Evolutionary conservation across 2,797 vertebrate genomes (phyloP), one percentile per base, ranked within the genome.

Genomic region (Phataginus tricuspis): DNA sequence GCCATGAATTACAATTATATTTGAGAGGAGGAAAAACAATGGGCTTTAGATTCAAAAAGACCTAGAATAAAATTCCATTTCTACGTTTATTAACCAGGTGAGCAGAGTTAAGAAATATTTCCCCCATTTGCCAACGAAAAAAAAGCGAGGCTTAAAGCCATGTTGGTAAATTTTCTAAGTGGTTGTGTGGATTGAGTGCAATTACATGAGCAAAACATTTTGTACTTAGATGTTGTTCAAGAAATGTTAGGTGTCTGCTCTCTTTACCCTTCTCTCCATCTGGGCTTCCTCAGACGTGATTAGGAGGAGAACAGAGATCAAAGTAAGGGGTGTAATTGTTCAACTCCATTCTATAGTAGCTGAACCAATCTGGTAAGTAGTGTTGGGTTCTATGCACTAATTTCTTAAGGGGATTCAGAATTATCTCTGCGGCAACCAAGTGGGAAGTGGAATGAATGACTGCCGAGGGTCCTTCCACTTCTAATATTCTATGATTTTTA

Each of bases 351-450:
- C 15, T n/a, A 23, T 57, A 86, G 8, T 29, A 89, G 8, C 53
- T 86, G 27, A 29, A 63, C 29, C 5, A 86, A 86, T 45, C 42
- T 63, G 29, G 8, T 51, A 64, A 68, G 89, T 21, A 66, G 21
- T 53, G 19, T 82, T 45, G 69, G 91, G 37, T 69, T 91, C 59
- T 89, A 3, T 31, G 15, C 19, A 86, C 23, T 94, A 23, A 64
- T 49, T 69, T 94, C 63, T 79, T 79, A 91, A 63, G 29, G 68
- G 4, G 45, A 80, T 71, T 96, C 80, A 85, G 91, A 96, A 83
- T 90, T 93, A 55, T 84, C 79, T n/a, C 42, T 90, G 25, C 64
- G 57, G 27, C 31, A 96, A 86, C 55, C 49, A 68, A 90, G 13
- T 21, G 21, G 63, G 12, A 94, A 88, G 61, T 85, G 69, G 93